These are phyloP conservation scores for Actinemys pallida DNA, from an alignment of 2,113 vertebrate species.

Conservation along the genomic window DNA sequence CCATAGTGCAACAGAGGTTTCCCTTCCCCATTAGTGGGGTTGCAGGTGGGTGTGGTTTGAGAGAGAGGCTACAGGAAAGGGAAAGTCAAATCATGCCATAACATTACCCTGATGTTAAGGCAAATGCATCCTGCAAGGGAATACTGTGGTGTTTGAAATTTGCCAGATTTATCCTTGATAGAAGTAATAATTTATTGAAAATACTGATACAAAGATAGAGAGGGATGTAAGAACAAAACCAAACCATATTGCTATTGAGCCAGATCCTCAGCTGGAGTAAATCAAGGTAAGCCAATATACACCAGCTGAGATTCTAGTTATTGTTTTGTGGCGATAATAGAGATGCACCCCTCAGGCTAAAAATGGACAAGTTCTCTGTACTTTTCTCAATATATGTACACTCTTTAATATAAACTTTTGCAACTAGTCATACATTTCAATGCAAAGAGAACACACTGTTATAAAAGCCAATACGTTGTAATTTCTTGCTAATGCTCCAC, in stretches of 20 bases:
- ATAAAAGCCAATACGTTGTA: background rate
- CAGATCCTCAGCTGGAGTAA: background rate
- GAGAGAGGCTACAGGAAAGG: too few relatives aligned
- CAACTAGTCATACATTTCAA: background rate
- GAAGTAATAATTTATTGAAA: background rate
- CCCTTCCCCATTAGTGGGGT: too few relatives aligned
- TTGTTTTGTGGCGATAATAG: background rate
- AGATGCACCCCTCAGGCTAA: background rate
- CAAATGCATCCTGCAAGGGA: background rate
- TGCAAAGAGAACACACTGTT: background rate
- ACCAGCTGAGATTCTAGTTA: background rate
- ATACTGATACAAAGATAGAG: background rate
- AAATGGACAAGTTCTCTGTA: background rate
- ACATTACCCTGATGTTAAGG: background rate
- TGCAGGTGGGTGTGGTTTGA: too few relatives aligned
- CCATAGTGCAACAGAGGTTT: too few relatives aligned
- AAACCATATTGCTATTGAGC: background rate
- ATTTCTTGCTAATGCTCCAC: background rate
- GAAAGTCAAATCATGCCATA: background rate
- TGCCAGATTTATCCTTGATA: background rate
- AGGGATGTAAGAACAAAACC: background rate
- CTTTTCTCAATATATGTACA: background rate
- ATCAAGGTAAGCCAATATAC: background rate
- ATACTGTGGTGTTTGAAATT: background rate
- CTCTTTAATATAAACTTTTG: background rate